phyloP scores from a whole-genome alignment of 2,797 vertebrate species.

The Podargus strigoides region DNA sequence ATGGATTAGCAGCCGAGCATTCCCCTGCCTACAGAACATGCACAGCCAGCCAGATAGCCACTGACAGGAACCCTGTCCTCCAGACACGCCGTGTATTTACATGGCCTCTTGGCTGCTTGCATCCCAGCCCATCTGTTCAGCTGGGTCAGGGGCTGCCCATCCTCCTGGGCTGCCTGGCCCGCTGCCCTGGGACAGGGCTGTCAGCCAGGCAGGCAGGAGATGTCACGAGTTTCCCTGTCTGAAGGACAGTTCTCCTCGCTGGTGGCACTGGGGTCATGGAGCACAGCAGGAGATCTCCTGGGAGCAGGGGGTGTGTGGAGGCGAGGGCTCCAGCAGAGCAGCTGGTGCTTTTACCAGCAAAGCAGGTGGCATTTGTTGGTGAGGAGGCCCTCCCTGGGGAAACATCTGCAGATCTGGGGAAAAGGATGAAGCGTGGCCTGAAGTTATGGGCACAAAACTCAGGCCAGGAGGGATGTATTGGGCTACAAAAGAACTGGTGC shows the following conservation, averaged over 20 bases:
- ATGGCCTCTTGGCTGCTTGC: constrained; percentile 28
- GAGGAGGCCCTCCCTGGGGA: background rate
- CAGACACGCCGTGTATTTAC: background rate
- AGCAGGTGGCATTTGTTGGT: background rate
- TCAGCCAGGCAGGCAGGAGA: background rate
- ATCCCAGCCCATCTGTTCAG: background rate
- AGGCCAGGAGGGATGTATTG: background rate
- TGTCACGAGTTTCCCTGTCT: background rate
- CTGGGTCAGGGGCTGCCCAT: background rate
- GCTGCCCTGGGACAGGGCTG: background rate
- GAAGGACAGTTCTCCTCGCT: background rate
- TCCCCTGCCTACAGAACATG: constrained; percentile 11
- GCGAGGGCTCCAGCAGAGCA: background rate
- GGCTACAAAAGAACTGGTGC: background rate
- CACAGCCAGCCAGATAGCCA: background rate
- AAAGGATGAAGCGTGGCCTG: background rate
- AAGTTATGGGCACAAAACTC: background rate
- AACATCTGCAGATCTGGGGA: background rate
- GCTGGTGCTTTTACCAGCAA: background rate
- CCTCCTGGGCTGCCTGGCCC: background rate
- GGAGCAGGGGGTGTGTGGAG: background rate
- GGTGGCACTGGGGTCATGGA: accelerated
- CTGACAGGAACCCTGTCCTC: constrained; percentile 16
- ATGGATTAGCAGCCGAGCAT: constrained; percentile 40
- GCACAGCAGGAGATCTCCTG: background rate